Evolutionary conservation across 2,888 invertebrate genomes (phyloP).

Genomic region (Lithosia quadra): DNA sequence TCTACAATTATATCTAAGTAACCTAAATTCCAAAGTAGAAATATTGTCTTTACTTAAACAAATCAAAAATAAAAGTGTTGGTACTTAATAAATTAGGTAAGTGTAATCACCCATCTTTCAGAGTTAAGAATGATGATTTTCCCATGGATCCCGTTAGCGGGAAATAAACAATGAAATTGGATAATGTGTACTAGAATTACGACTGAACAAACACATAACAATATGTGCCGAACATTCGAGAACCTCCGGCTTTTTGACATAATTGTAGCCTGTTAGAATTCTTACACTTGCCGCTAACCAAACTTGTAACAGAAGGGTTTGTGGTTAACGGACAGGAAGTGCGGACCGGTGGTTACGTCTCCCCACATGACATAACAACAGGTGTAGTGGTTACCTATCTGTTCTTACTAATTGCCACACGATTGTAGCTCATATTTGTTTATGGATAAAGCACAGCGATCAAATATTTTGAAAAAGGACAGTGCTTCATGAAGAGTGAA

Average conservation of each 20-base stretch:
- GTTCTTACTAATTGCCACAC: slow-evolving; percentile 4
- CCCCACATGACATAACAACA: slow-evolving; percentile 29
- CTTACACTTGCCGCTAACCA: neutral
- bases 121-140: neutral
- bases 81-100: no score
- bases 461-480: slow-evolving; percentile 5
- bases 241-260: neutral
- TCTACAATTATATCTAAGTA: no score
- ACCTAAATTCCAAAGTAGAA: no score
- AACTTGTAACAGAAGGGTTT: slow-evolving; percentile 29
- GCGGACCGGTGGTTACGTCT: slow-evolving; percentile 36
- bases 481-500: neutral
- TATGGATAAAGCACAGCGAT: neutral
- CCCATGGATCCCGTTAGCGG: neutral
- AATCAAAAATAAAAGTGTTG: no score
- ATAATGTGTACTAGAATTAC: neutral
- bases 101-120: no score
- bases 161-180: neutral
- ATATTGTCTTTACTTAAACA: no score
- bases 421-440: slow-evolving; percentile 22
- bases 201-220: neutral
- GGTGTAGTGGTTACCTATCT: slow-evolving; percentile 30
- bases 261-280: neutral
- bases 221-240: neutral
- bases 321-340: slow-evolving; percentile 48